These are phyloP conservation scores for Callyntrura guangdongensis DNA, from an alignment of 2,888 invertebrate genomes.

Conservation along the genomic window DNA sequence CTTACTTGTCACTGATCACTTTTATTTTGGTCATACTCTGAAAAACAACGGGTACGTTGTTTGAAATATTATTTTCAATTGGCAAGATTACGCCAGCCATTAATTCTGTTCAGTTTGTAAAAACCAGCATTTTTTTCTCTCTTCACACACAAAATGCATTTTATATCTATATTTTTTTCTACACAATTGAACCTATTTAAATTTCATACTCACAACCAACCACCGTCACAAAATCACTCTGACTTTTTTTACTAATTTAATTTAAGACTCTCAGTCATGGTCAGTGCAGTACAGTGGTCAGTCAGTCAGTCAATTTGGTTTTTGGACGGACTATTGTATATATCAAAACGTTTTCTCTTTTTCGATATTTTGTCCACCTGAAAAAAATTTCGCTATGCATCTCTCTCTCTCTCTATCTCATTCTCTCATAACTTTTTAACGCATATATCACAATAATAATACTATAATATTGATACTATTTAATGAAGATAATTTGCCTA, in stretches of 20 bases:
- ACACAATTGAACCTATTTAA: too few species aligned
- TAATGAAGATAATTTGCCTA: neutral
- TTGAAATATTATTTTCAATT: too few species aligned
- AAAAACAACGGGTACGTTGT: too few species aligned
- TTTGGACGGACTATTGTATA: conserved; percentile 37
- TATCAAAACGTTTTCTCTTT: neutral
- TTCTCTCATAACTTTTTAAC: conserved; percentile 62
- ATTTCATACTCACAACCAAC: too few species aligned
- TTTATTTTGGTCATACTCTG: too few species aligned
- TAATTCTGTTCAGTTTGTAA: too few species aligned
- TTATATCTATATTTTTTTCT: too few species aligned
- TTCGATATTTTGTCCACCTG: neutral
- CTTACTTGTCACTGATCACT: too few species aligned
- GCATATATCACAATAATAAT: neutral
- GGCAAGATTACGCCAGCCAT: too few species aligned
- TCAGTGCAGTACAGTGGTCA: neutral
- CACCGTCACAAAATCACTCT: neutral
- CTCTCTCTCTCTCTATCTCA: neutral
- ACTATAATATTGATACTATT: neutral
- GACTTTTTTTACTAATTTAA: neutral
- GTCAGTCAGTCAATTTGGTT: conserved; percentile 44
- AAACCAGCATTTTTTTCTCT: too few species aligned
- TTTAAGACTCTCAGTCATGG: neutral
- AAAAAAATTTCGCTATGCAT: conserved; percentile 76
- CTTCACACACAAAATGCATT: too few species aligned